Percentiles rank a stretch among this genome's conserved stretches.
Evolutionary conservation across 1,140 invertebrate species (phyloP).

Genomic region (Musca domestica): DNA sequence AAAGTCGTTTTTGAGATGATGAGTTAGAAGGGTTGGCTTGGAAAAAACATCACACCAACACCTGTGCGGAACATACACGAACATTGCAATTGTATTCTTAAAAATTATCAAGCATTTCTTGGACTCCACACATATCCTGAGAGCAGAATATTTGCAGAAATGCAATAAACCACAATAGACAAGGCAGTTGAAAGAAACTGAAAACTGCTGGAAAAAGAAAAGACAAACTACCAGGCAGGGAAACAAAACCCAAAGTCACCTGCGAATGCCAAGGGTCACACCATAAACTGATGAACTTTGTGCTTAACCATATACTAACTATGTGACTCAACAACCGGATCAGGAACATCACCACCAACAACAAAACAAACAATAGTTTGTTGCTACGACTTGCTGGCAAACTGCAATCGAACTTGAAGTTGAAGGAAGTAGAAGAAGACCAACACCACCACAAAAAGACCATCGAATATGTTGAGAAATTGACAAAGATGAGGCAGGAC

Average conservation of each 20-base stretch:
- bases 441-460: no score
- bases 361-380: no score
- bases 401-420: slow-evolving; percentile 4
- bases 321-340: no score
- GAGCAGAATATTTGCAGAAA: not conserved
- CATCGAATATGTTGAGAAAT: not conserved
- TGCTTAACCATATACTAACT: not conserved
- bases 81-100: no score
- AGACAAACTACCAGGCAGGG: not conserved
- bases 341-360: not conserved
- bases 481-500: not conserved
- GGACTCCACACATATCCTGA: no score
- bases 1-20: no score
- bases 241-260: slow-evolving; percentile 4
- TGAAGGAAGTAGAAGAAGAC: no score
- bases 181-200: not conserved
- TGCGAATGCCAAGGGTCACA: slow-evolving; percentile 6
- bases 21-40: no score
- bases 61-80: no score
- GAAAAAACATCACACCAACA: no score
- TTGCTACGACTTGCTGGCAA: not conserved
- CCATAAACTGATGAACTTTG: slow-evolving; percentile 23
- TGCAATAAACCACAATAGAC: slow-evolving; percentile 16
- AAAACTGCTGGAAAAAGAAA: not conserved
- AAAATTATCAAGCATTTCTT: no score